Evolutionary conservation across 2,888 invertebrate species (phyloP).

Genomic region (Lacanobia wlatinum): DNA sequence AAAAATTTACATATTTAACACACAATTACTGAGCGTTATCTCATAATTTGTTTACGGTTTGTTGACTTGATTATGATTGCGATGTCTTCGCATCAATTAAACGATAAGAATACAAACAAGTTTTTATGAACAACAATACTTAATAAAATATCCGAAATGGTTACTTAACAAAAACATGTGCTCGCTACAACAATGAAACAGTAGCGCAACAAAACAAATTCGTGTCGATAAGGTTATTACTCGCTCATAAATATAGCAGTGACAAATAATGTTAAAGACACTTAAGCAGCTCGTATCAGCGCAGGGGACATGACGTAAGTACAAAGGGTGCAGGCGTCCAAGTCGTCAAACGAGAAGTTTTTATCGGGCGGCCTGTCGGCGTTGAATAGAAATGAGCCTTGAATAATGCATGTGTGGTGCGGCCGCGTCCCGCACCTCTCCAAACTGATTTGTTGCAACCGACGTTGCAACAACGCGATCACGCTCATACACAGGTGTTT

Average conservation of each 20-base stretch:
- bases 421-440: slow-evolving; percentile 72
- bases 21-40: slow-evolving; percentile 44
- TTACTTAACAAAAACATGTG: slow-evolving; percentile 45
- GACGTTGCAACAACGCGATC: slow-evolving; percentile 69
- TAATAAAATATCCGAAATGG: slow-evolving; percentile 19
- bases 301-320: slow-evolving; percentile 84
- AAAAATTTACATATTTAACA: slow-evolving; percentile 59
- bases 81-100: slow-evolving; percentile 33
- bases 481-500: slow-evolving; percentile 71
- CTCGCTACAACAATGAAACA: slow-evolving; percentile 50
- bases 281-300: slow-evolving; percentile 67
- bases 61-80: slow-evolving; percentile 38
- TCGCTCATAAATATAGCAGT: slow-evolving; percentile 72
- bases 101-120: slow-evolving; percentile 46
- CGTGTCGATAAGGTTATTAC: slow-evolving; percentile 63
- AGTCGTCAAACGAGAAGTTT: slow-evolving; percentile 90
- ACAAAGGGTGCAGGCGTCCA: slow-evolving; percentile 89
- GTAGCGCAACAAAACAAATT: slow-evolving; percentile 55
- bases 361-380: slow-evolving; percentile 88
- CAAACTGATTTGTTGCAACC: slow-evolving; percentile 84
- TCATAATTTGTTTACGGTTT: slow-evolving; percentile 54
- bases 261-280: slow-evolving; percentile 77
- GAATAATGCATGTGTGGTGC: slow-evolving; percentile 88
- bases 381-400: slow-evolving; percentile 90
- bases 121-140: slow-evolving; percentile 31